Conservation (phyloP, 2,797 vertebrate species). For the Adrianichthys oophorus region DNA sequence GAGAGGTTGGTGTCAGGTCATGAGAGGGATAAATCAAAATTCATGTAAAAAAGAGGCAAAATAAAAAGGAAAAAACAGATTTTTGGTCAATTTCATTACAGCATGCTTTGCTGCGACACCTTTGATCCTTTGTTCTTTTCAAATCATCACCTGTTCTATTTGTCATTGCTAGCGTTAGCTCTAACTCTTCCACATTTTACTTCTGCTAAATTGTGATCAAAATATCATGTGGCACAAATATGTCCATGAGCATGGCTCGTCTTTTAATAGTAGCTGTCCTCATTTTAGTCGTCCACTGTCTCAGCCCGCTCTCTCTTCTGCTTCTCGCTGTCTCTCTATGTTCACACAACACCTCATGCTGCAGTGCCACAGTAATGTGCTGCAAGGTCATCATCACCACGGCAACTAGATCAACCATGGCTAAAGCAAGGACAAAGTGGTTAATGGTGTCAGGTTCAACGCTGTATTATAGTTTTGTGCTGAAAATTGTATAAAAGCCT, state of each 20-base stretch:
- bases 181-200: conserved; percentile 13
- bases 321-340: conserved; percentile 33
- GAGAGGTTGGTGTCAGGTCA: conserved; percentile 19
- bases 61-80: not conserved
- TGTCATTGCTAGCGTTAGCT: conserved; percentile 9
- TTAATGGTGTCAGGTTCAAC: conserved; percentile 42
- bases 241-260: conserved; percentile 49
- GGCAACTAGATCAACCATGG: conserved; percentile 46
- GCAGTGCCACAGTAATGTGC: conserved; percentile 60
- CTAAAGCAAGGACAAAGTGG: conserved; percentile 50
- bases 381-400: conserved; percentile 67
- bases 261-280: conserved; percentile 65
- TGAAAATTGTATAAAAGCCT: conserved; percentile 10
- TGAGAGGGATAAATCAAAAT: conserved; percentile 19
- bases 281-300: conserved; percentile 49
- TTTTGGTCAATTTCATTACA: conserved; percentile 33
- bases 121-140: conserved; percentile 43
- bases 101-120: conserved; percentile 26
- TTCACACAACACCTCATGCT: conserved; percentile 61
- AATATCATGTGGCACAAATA: conserved; percentile 61
- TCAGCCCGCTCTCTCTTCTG: conserved; percentile 29
- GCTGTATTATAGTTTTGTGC: conserved; percentile 4
- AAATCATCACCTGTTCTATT: conserved; percentile 39
- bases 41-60: conserved; percentile 11
- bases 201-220: conserved; percentile 27